Conservation (phyloP, 2,113 vertebrate genomes). For the Rafetus swinhoei region DNA sequence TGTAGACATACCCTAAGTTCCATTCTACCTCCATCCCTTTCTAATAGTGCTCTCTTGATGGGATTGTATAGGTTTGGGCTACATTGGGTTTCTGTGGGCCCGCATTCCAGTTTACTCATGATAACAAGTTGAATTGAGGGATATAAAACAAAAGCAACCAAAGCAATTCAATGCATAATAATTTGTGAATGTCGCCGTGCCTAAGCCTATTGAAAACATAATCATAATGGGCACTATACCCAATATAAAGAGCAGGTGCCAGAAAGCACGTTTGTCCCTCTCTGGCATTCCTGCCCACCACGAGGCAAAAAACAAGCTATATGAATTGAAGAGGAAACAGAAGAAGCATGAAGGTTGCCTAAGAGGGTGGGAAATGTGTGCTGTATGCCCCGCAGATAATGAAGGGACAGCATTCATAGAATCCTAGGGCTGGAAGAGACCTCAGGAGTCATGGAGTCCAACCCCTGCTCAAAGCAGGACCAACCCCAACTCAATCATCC, state of each 20-base stretch:
- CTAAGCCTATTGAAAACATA: fast-evolving
- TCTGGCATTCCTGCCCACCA: neutral
- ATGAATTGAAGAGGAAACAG: neutral
- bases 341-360: fast-evolving
- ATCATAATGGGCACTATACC: fast-evolving
- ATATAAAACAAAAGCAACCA: neutral
- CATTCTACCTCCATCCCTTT: too few relatives aligned
- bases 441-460: too few relatives aligned
- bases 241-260: neutral
- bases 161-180: neutral
- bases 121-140: neutral
- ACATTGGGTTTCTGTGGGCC: neutral
- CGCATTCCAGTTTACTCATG: neutral
- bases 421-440: too few relatives aligned
- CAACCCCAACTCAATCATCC: too few relatives aligned
- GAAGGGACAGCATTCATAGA: fast-evolving
- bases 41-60: neutral
- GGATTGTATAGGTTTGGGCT: neutral
- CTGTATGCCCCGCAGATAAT: fast-evolving
- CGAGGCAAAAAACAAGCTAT: neutral
- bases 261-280: fast-evolving
- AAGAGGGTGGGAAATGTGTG: fast-evolving
- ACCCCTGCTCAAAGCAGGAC: too few relatives aligned
- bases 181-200: fast-evolving
- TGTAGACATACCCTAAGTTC: too few relatives aligned